A percentile compares a stretch with the other conserved stretches of the same genome.
These are phyloP conservation scores for Limenitis camilla DNA, from an alignment of 2,888 invertebrate species.

Conservation along the genomic window DNA sequence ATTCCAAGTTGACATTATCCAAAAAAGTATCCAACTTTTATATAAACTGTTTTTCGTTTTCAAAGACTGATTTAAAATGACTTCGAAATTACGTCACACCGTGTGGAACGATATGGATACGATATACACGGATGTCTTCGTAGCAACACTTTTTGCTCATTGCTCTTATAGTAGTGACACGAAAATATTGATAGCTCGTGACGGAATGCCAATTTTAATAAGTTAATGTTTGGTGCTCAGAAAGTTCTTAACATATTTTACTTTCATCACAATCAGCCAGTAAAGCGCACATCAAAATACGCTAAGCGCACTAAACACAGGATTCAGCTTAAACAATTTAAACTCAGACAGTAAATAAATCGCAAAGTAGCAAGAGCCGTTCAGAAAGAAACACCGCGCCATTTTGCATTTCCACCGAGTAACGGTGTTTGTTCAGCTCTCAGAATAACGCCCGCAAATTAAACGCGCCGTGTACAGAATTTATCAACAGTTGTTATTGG, in stretches of 20 bases:
- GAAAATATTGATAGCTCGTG: too few relatives aligned
- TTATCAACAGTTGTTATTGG: slow-evolving; percentile 8
- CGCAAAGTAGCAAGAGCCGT: slow-evolving; percentile 9
- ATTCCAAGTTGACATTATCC: neutral
- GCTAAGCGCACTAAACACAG: neutral
- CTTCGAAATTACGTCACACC: neutral
- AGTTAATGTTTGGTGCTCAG: too few relatives aligned
- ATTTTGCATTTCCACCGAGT: slow-evolving; percentile 13
- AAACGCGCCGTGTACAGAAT: slow-evolving; percentile 14
- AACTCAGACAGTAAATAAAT: slow-evolving; percentile 20
- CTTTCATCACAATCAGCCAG: too few relatives aligned
- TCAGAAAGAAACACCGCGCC: slow-evolving; percentile 17
- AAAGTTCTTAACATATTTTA: too few relatives aligned
- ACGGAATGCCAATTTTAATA: too few relatives aligned
- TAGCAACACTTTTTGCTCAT: too few relatives aligned
- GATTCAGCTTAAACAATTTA: slow-evolving; percentile 15
- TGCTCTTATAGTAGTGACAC: too few relatives aligned
- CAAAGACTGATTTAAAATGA: neutral
- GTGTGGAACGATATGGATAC: too few relatives aligned
- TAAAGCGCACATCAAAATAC: too few relatives aligned
- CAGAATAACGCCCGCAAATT: slow-evolving; percentile 18
- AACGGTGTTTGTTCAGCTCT: slow-evolving; percentile 17
- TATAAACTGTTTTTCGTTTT: too few relatives aligned
- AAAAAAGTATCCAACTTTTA: too few relatives aligned
- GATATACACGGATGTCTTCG: too few relatives aligned